Evolutionary conservation across 2,113 vertebrate species (phyloP).

Genomic region (Ailurus styani): DNA sequence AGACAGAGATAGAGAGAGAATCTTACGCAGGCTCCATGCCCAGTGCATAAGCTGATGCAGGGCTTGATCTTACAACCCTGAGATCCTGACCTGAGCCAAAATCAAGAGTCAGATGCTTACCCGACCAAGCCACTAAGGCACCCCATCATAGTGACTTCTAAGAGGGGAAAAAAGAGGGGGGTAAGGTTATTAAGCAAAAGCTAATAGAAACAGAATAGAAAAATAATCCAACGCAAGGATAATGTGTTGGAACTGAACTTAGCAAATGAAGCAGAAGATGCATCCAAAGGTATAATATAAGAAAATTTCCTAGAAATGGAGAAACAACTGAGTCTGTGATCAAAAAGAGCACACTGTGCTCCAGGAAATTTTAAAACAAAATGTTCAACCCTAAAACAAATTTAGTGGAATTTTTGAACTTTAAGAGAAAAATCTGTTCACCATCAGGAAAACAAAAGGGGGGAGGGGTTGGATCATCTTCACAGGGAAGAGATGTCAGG

Average conservation of each 20-base stretch:
- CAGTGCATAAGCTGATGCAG: neutral
- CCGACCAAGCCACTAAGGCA: neutral
- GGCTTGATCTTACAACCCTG: neutral
- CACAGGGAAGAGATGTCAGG: neutral
- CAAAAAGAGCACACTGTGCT: neutral
- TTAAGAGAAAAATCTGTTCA: neutral
- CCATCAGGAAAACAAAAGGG: neutral
- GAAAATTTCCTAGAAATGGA: neutral
- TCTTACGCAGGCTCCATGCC: neutral
- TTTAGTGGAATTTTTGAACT: neutral
- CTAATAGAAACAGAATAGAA: neutral
- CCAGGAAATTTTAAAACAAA: slow-evolving; percentile 32
- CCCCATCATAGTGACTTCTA: neutral
- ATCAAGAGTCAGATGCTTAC: neutral
- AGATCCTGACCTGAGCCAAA: neutral
- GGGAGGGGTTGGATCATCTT: neutral
- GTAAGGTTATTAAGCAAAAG: neutral
- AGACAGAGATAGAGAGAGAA: neutral
- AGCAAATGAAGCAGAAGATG: neutral
- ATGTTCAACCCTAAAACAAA: neutral
- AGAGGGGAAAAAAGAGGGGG: neutral
- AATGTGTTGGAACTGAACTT: neutral
- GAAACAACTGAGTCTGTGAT: neutral
- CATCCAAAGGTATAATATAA: neutral
- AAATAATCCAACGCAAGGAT: neutral